Evolutionary conservation across 2,888 invertebrate species (phyloP), one percentile per base, ranked within the genome.

Genomic region (Drosophila quinaria): DNA sequence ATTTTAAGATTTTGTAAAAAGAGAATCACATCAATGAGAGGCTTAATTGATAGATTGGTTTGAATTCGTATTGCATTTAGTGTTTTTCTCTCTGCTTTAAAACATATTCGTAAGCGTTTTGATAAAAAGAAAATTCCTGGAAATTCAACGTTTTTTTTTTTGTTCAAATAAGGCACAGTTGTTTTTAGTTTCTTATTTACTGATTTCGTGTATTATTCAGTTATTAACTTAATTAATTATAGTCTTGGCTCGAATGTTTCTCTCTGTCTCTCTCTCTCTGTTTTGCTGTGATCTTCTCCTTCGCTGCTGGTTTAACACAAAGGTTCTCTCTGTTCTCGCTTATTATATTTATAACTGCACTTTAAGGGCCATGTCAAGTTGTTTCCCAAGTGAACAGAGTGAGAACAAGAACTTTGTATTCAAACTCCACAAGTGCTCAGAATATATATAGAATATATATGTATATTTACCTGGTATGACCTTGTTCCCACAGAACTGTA

Each of bases 401-500:
- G 39, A 35, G 33, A 46, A 44, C 58, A 55, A 69, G 44, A 56
- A 75, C 47, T 70, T 56, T 42, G 39, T 35, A 54, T 52, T 19
- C 31, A 54, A 54, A 63, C 19, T 54, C 37, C 10, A 55, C 55
- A 58, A 33, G 41, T 69, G 46, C 22, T 15, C 29, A 35, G 46
- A 58, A 58, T 37, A 47, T 37, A 42, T 35, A 44, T 58, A 55
- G n/a, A 22, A 41, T 41, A 29, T 15, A 8, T 31, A 22, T 41
- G 5, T 41, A 6, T 15, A 39, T n/a, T n/a, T 41, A 42, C 41
- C 62, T 64, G 47, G 31, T 50, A 61, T 79, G 80, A 82, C 80
- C 82, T 75, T 75, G 76, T 80, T 80, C 80, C 82, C 80, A 80
- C 80, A 59, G 64, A 79, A 81, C 75, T 50, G 52, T 35, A 42